phyloP scores from a whole-genome alignment of 2,888 invertebrate genomes.

The Leptothorax acervorum region DNA sequence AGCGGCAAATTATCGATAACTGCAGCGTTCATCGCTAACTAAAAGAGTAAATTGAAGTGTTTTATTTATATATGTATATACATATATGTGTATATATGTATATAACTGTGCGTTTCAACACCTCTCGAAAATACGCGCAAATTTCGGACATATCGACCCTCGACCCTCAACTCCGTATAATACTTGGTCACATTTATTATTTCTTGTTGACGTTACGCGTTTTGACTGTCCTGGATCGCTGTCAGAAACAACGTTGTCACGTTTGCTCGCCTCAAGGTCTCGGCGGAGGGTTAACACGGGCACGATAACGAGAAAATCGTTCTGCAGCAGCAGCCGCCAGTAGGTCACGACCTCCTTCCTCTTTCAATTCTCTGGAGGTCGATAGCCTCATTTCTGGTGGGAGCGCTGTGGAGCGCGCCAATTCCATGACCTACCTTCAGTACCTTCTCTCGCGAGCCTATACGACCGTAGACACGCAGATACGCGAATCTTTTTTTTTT shows the following conservation, averaged over 20 bases:
- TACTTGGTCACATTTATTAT: not conserved
- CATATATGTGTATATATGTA: not conserved
- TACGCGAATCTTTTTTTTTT: not conserved
- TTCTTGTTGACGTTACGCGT: not conserved
- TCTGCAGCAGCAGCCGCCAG: constrained; percentile 68
- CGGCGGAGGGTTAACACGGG: constrained; percentile 61
- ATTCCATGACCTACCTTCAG: constrained; percentile 72
- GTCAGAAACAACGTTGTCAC: constrained; percentile 61
- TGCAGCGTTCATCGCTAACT: not conserved
- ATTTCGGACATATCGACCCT: not conserved
- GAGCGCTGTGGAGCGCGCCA: constrained; percentile 63
- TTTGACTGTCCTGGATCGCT: not conserved
- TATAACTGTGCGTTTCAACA: not conserved
- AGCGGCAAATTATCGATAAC: not conserved
- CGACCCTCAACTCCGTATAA: not conserved
- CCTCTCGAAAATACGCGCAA: not conserved
- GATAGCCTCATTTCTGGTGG: constrained; percentile 75
- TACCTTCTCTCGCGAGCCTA: constrained; percentile 63
- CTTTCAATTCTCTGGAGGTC: constrained; percentile 75
- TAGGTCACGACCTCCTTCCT: constrained; percentile 80
- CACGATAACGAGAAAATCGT: constrained; percentile 75
- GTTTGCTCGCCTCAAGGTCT: constrained; percentile 65
- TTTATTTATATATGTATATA: not conserved
- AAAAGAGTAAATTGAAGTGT: not conserved
- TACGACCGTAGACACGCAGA: not conserved